Evolutionary conservation across 2,113 vertebrate species (phyloP).

Genomic region (Chiloscyllium plagiosum): DNA sequence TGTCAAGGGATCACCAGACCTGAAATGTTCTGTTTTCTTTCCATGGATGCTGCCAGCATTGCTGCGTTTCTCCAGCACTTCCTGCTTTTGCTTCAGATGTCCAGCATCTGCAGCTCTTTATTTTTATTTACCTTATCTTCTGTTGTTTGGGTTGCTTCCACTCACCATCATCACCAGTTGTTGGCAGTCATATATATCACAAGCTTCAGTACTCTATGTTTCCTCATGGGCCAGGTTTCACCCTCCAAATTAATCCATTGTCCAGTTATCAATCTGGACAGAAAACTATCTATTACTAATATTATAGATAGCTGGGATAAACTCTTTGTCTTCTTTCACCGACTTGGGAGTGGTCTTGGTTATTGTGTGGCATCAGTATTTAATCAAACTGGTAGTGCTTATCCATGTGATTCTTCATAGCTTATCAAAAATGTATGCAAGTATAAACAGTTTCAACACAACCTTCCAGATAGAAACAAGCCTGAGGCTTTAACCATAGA

Average conservation of each 20-base stretch:
- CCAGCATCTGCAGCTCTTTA: too few relatives aligned
- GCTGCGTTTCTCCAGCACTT: too few relatives aligned
- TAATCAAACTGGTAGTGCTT: conserved; percentile 54
- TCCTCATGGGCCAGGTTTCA: not conserved
- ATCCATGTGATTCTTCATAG: conserved; percentile 53
- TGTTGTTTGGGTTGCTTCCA: not conserved
- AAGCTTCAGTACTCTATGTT: not conserved
- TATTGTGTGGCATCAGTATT: conserved; percentile 51
- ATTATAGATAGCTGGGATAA: conserved; percentile 46
- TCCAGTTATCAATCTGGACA: too few relatives aligned
- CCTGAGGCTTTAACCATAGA: conserved; percentile 80
- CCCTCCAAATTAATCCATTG: not conserved
- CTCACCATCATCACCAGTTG: not conserved
- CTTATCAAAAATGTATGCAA: conserved; percentile 66
- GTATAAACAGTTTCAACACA: conserved; percentile 82
- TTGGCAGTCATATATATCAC: not conserved
- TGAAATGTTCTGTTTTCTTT: too few relatives aligned
- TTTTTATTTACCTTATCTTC: not conserved
- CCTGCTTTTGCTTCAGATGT: too few relatives aligned
- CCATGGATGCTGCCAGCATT: too few relatives aligned
- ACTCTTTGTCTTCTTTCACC: conserved; percentile 53
- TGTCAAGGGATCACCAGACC: too few relatives aligned
- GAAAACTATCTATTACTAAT: conserved; percentile 11
- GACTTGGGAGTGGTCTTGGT: conserved; percentile 55
- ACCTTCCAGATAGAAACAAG: conserved; percentile 79